Percentiles rank a stretch among this genome's conserved stretches.
Evolutionary conservation across 2,888 invertebrate species (phyloP).

Genomic region (Dione juno): DNA sequence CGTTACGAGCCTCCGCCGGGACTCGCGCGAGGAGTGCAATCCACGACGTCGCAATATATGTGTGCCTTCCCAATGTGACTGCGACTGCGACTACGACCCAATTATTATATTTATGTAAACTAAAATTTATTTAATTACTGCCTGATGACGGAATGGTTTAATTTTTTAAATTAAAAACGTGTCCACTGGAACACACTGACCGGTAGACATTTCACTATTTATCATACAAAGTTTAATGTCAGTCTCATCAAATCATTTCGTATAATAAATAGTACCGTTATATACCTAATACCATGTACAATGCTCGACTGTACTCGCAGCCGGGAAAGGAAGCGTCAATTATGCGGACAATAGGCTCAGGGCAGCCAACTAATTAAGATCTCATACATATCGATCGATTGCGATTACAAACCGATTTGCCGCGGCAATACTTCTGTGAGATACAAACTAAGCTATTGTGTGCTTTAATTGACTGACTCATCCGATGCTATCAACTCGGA

Average conservation of each 20-base stretch:
- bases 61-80: not conserved
- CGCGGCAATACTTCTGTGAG: slow-evolving; percentile 16
- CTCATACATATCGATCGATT: slow-evolving; percentile 33
- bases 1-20: slow-evolving; percentile 26
- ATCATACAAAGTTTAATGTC: no score
- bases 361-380: slow-evolving; percentile 38
- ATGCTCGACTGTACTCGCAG: not conserved
- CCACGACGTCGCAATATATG: slow-evolving; percentile 15
- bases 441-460: slow-evolving; percentile 22
- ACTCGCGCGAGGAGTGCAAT: not conserved
- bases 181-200: no score
- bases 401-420: slow-evolving; percentile 22
- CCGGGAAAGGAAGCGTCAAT: slow-evolving; percentile 25
- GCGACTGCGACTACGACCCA: not conserved
- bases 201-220: no score
- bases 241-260: no score
- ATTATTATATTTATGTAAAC: slow-evolving; percentile 9
- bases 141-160: no score
- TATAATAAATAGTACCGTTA: not conserved
- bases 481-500: slow-evolving; percentile 18
- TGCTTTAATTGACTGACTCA: slow-evolving; percentile 29
- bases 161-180: no score
- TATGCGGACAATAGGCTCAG: slow-evolving; percentile 30
- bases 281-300: not conserved
- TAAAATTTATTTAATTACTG: not conserved